These are phyloP conservation scores for Parambassis ranga DNA, from an alignment of 2,797 vertebrate genomes.

Conservation along the genomic window DNA sequence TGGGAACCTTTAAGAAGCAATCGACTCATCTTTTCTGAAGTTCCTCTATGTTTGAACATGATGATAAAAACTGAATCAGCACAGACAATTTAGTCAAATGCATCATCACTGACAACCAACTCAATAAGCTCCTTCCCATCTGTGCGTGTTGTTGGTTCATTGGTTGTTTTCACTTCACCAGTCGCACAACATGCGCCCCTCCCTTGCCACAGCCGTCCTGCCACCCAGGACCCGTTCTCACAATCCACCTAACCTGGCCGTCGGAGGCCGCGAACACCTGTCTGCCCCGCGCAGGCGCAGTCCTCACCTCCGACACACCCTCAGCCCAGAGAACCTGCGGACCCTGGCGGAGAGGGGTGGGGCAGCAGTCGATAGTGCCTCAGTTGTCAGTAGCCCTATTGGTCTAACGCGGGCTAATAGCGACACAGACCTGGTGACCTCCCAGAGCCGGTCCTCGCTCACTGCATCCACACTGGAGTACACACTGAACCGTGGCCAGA, in stretches of 20 bases:
- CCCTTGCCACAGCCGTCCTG: constrained; percentile 80
- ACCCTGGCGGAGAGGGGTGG: constrained; percentile 87
- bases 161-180: neutral
- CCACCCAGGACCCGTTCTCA: constrained; percentile 78
- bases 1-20: neutral
- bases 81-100: neutral
- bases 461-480: constrained; percentile 94
- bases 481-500: constrained; percentile 90
- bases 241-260: constrained; percentile 81
- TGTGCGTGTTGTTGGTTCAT: neutral
- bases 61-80: constrained; percentile 1
- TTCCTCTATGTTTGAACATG: neutral
- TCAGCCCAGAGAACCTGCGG: constrained; percentile 96
- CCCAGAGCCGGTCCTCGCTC: constrained; percentile 92
- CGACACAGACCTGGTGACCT: constrained; percentile 95
- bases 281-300: constrained; percentile 86
- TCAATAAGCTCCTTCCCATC: neutral
- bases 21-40: neutral
- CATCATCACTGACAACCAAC: neutral
- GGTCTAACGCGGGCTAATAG: constrained; percentile 93
- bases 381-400: constrained; percentile 63
- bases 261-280: constrained; percentile 80
- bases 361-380: constrained; percentile 36
- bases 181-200: constrained; percentile 76
- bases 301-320: constrained; percentile 91